Conservation (phyloP, 2,113 vertebrate species). For the Neomonachus schauinslandi region DNA sequence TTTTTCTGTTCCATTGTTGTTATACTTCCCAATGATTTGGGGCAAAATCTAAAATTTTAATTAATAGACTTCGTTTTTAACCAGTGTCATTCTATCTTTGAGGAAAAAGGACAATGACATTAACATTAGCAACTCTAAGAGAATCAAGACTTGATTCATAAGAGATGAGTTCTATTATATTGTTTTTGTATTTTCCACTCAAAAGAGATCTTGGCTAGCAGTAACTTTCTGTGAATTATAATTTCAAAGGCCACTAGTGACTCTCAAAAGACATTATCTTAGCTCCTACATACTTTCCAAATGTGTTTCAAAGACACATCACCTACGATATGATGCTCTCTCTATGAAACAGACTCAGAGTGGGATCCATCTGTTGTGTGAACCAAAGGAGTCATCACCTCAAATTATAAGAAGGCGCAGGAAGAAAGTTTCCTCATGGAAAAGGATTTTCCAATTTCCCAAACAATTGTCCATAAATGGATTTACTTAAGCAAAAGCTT, state of each 20-base stretch:
- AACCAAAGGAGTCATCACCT: neutral
- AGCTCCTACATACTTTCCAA: neutral
- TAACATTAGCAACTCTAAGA: neutral
- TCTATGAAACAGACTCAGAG: neutral
- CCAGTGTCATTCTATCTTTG: neutral
- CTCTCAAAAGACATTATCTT: neutral
- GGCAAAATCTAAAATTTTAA: neutral
- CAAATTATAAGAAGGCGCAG: neutral
- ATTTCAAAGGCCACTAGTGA: neutral
- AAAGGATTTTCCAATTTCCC: neutral
- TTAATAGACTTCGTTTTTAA: neutral
- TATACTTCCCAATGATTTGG: neutral
- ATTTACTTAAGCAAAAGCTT: conserved; percentile 40
- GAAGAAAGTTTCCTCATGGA: neutral
- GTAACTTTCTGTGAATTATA: neutral
- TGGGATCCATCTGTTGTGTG: neutral
- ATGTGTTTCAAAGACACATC: neutral
- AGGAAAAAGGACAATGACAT: neutral
- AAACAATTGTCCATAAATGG: neutral
- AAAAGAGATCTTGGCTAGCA: neutral
- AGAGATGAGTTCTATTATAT: neutral
- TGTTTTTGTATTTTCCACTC: neutral
- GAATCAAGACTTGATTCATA: neutral
- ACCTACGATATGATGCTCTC: neutral
- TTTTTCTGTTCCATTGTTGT: neutral